Evolutionary conservation across 2,797 vertebrate genomes (phyloP), one percentile per base, ranked within the genome.

Genomic region (Pseudopleuronectes americanus): DNA sequence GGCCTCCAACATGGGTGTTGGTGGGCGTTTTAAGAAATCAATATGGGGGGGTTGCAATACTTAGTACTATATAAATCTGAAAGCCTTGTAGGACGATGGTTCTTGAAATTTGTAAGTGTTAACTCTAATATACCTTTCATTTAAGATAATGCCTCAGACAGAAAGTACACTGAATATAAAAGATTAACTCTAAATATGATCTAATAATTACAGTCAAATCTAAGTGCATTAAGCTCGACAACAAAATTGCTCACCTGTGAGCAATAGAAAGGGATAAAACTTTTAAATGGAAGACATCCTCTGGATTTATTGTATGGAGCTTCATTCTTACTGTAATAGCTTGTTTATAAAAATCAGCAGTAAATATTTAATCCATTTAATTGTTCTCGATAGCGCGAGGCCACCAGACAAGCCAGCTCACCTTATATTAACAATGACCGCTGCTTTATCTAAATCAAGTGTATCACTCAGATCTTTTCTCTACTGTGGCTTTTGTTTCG

Each of bases 401-500:
- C 59, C 54, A 33, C 6, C 36, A 23, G 9, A 9, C 28, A 4
- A 4, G 17, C 8, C 16, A 16, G 1, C 14, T 14, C 24, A 26
- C 38, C 23, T 22, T 0, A 48, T 57, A n/a, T n/a, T 3, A 41
- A 45, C 33, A 38, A 6, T 31, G 26, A 28, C n/a, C n/a, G 31
- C 33, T 28, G 12, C 55, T 66, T 51, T 23, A 49, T 57, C 51
- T 54, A 21, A 28, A 33, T 55, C 14, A 16, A 24, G 10, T 49
- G 4, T 60, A 43, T 54, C 13, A 38, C 9, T 57, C 12, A 5
- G 2, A 71, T 61, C 21, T 26, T 26, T 33, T 64, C n/a, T 51
- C 12, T 45, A 45, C 19, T 67, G 6, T 45, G 64, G n/a, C 49
- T 67, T 43, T 69, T 41, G 31, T 67, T 52, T 36, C 4, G 52